These are phyloP conservation scores for Xenopus petersii DNA, from an alignment of 2,797 vertebrate genomes.

Conservation along the genomic window DNA sequence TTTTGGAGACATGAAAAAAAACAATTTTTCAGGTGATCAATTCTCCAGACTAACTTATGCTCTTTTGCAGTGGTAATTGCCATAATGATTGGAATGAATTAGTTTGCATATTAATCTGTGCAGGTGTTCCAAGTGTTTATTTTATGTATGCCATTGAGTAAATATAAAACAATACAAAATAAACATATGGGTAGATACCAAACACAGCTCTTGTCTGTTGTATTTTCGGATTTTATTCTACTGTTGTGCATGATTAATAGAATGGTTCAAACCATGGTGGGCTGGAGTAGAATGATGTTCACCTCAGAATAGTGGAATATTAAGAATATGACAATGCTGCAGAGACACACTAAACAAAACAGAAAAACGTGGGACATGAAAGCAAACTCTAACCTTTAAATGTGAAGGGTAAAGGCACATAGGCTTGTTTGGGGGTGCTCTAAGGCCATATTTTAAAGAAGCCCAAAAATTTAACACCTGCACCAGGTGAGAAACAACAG, in stretches of 20 bases:
- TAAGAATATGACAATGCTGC: too few species aligned
- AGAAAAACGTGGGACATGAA: too few species aligned
- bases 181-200: slow-evolving; percentile 49
- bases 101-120: slow-evolving; percentile 1
- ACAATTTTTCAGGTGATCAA: slow-evolving; percentile 32
- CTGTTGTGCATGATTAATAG: not conserved
- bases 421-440: too few species aligned
- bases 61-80: slow-evolving; percentile 32
- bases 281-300: too few species aligned
- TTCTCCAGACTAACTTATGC: slow-evolving; percentile 42
- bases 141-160: slow-evolving; percentile 14
- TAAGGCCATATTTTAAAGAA: too few species aligned
- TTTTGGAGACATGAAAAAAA: slow-evolving; percentile 28
- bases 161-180: slow-evolving; percentile 38
- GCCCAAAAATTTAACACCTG: too few species aligned
- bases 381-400: too few species aligned
- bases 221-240: not conserved
- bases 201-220: slow-evolving; percentile 45
- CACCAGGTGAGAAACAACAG: too few species aligned
- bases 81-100: slow-evolving; percentile 21
- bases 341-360: too few species aligned
- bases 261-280: too few species aligned
- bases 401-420: too few species aligned
- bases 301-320: too few species aligned
- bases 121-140: slow-evolving; percentile 35